phyloP scores from a whole-genome alignment of 2,113 vertebrate genomes.

The Menidia beryllina region DNA sequence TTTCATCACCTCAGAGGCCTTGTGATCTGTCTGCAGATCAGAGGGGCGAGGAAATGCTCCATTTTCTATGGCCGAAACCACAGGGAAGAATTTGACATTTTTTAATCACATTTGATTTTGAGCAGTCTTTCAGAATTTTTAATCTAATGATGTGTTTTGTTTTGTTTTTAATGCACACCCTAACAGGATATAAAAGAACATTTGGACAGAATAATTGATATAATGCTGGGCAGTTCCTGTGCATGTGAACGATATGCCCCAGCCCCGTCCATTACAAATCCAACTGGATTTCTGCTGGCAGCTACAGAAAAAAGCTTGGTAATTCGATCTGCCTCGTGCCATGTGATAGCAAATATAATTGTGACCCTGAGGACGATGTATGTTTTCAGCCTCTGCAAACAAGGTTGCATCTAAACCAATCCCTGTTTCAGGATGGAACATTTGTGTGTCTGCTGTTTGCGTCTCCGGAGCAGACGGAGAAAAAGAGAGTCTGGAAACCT shows the following conservation, averaged over 20 bases:
- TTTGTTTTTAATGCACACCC: neutral
- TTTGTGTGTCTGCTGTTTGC: conserved; percentile 20
- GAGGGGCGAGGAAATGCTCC: conserved; percentile 18
- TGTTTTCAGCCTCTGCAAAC: conserved; percentile 16
- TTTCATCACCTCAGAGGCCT: conserved; percentile 70
- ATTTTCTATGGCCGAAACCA: conserved; percentile 11
- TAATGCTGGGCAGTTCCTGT: neutral
- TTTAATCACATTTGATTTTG: conserved; percentile 6
- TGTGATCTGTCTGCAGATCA: conserved; percentile 66
- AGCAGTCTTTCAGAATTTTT: too few relatives aligned
- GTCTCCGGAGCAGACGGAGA: conserved; percentile 13
- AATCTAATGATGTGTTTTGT: too few relatives aligned
- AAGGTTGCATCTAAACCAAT: conserved; percentile 23
- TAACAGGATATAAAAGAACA: too few relatives aligned
- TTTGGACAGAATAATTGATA: neutral
- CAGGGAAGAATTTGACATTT: conserved; percentile 18
- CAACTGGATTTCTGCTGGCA: conserved; percentile 8
- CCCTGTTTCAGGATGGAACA: conserved; percentile 10
- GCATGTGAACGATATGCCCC: conserved; percentile 7
- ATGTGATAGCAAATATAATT: conserved; percentile 54
- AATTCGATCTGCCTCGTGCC: conserved; percentile 38
- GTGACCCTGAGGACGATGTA: conserved; percentile 32
- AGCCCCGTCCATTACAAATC: neutral
- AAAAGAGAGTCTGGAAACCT: neutral
- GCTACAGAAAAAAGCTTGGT: conserved; percentile 20